Base-by-base conservation (phyloP, 2,797 vertebrate species). In the Scolopax bukidnonensis region DNA sequence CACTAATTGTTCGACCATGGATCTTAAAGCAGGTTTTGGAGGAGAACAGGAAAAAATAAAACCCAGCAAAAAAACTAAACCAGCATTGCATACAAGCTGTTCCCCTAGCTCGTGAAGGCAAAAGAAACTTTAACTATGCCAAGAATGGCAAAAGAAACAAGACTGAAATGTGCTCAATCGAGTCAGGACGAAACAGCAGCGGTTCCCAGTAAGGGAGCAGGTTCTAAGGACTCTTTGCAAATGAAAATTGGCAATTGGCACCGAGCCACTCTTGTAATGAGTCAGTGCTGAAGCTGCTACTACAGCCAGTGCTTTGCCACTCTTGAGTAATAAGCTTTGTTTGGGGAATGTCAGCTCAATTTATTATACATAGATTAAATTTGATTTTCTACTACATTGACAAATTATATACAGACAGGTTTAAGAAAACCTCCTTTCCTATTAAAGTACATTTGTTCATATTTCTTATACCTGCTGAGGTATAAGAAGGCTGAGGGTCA, bases 311-410 rank as follows among this genome's bases (percentile, higher is more conserved):
- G 7, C 56, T 95, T 57, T 81, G 53, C 80, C 36, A 71, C 60
- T 92, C 32, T 10, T 75, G 90, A 91, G 70, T 70, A 91, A 90
- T 92, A 93, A 89, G 53, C 79, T 95, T 88, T 89, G 87, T 90
- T 97, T 97, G 74, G 71, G 41, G 87, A 87, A 93, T 73, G 77
- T 93, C 87, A 91, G 84, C 60, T 95, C 87, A 87, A 92, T 95
- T 96, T 94, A 91, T 97, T 96, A 89, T 27, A 93, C 11, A 48
- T 25, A 92, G 79, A 96, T 96, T 89, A 95, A 63, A 95, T 92
- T 92, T 93, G 65, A 92, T 96, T 97, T 96, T 89, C 83, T 81
- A 89, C 69, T 95, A 91, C 76, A 61, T n/a, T 94, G 95, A 96
- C 47, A 96, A 93, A 93, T 91, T 87, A 84, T 84, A 40, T 64